Base-by-base conservation (phyloP, 2,113 vertebrate species). In the Riparia riparia region DNA sequence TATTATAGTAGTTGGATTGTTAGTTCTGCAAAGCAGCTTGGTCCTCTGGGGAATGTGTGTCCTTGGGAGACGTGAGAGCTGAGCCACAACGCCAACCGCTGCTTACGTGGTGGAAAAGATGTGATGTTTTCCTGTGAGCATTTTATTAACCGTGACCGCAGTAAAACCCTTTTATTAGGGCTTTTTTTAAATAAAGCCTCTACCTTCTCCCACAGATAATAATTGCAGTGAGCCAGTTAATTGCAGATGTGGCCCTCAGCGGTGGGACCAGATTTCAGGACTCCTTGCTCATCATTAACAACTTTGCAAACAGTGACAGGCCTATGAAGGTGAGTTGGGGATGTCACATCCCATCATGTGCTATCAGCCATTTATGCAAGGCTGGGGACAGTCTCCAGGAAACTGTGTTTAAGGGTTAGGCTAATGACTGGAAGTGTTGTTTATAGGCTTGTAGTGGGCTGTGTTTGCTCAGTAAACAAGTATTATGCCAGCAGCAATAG, bases 261-360 rank as follows among this genome's bases (percentile, higher is more conserved):
- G 99, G 99, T 91, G 99, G 99, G 51, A 99, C 99, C 0, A 98
- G 99, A 79, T 99, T 99, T 98, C 99, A 99, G 96, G 99, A 99
- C 91, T 99, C 99, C 10, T 98, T 99, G 29, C 99, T 99, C 68
- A 99, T 99, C 97, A 99, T 99, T 97, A 99, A 99, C 98, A 99
- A 99, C 97, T 99, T 99, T 92, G 99, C 99, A 73, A 99, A 99
- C 91, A 99, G 99, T 2, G 99, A 99, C 98, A 99, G 99, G 77
- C 98, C 98, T 34, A 99, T 99, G 99, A 99, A 99, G 99, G 99
- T 99, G 98, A 71, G 97, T 56, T 80, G 53, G 31, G 70, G 50
- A 32, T 12, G 5, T 73, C 54, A 51, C 86, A 84, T 56, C 61
- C 11, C 28, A 16, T 31, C 7, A 1, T 3, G 16, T 44, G 41